Conservation (phyloP, 2,113 vertebrate genomes). For the Beaufortia kweichowensis region DNA sequence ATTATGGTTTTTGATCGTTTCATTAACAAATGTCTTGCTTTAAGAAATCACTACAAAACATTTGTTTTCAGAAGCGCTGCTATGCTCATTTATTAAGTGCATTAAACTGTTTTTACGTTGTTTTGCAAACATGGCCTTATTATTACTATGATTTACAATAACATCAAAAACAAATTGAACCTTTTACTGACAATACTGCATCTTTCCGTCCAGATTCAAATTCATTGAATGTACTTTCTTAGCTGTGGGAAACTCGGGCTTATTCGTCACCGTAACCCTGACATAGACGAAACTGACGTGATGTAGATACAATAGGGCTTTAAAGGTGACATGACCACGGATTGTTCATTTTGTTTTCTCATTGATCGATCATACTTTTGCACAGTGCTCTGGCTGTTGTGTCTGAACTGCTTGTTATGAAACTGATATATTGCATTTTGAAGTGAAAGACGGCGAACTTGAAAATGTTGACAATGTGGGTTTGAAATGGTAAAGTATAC, state of each 20-base stretch:
- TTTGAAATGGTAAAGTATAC: constrained; percentile 45
- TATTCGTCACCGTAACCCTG: not conserved
- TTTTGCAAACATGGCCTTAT: not conserved
- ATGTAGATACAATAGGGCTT: constrained; percentile 10
- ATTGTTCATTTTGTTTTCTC: constrained; percentile 25
- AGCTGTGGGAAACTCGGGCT: not conserved
- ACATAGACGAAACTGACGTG: not conserved
- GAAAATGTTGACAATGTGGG: constrained; percentile 42
- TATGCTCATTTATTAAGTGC: not conserved
- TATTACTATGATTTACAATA: not conserved
- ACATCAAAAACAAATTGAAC: too few relatives aligned
- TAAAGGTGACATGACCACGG: not conserved
- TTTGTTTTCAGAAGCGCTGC: not conserved
- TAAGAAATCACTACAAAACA: too few relatives aligned
- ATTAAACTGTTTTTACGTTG: not conserved
- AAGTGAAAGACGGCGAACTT: constrained; percentile 25
- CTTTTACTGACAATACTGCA: not conserved
- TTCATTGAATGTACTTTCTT: constrained; percentile 5
- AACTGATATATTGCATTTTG: constrained; percentile 35
- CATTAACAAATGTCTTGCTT: too few relatives aligned
- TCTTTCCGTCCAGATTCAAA: not conserved
- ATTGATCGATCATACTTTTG: constrained; percentile 49
- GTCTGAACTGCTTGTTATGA: constrained; percentile 47
- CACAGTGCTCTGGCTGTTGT: constrained; percentile 59
- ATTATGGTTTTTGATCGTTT: not conserved